phyloP scores from a whole-genome alignment of 2,888 invertebrate species.

The Willowsia nigromaculata region DNA sequence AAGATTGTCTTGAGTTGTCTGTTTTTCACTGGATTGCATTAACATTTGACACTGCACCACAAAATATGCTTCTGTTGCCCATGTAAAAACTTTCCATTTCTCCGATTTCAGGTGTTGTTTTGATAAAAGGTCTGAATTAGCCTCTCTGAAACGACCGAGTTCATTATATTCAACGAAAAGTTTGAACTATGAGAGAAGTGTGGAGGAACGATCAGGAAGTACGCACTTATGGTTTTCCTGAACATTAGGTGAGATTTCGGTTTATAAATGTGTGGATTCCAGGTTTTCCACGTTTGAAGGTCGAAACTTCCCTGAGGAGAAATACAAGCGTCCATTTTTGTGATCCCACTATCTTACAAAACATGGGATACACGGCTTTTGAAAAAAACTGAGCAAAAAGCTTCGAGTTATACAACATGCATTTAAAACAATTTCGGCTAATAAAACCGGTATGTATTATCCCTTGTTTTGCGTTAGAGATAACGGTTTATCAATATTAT shows the following conservation, averaged over 20 bases:
- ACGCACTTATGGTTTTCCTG: slow-evolving; percentile 7
- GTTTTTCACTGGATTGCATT: background rate
- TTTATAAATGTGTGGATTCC: background rate
- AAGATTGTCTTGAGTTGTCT: background rate
- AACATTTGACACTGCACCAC: background rate
- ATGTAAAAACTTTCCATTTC: too few relatives aligned
- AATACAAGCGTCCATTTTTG: background rate
- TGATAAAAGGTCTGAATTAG: too few relatives aligned
- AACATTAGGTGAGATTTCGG: background rate
- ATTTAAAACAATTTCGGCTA: background rate
- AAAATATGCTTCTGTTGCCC: background rate
- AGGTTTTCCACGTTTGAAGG: slow-evolving; percentile 43
- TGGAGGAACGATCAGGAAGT: slow-evolving; percentile 12
- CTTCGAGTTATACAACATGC: background rate
- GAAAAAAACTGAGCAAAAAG: too few relatives aligned
- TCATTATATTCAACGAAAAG: background rate
- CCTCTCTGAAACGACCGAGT: background rate
- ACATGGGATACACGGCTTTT: too few relatives aligned
- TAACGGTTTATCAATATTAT: background rate
- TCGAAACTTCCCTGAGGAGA: slow-evolving; percentile 31
- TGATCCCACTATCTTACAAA: background rate
- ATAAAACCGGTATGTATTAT: background rate
- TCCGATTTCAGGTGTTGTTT: too few relatives aligned
- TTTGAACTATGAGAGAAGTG: background rate
- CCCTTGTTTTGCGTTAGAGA: background rate